These are phyloP conservation scores for Nephotettix cincticeps DNA, from an alignment of 1,140 invertebrate species.

Conservation along the genomic window DNA sequence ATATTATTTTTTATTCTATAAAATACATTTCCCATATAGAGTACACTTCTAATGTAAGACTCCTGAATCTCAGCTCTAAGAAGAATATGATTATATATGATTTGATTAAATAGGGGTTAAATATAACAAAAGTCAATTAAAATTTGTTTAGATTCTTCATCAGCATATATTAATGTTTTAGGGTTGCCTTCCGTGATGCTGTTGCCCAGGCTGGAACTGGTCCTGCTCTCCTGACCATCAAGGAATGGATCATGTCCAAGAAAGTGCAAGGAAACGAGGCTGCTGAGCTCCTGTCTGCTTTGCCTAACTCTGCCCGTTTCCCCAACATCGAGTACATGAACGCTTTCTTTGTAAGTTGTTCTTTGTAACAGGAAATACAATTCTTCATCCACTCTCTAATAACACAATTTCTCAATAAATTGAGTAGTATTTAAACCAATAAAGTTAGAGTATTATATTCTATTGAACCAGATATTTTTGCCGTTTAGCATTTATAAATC, in stretches of 20 bases:
- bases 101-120: too few species aligned
- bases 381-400: neutral
- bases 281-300: conserved; percentile 51
- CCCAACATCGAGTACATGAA: conserved; percentile 63
- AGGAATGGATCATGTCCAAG: conserved; percentile 56
- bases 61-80: too few species aligned
- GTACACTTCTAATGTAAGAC: neutral
- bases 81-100: too few species aligned
- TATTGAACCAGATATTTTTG: too few species aligned
- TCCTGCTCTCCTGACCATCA: conserved; percentile 59
- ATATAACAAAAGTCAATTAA: too few species aligned
- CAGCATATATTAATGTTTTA: conserved; percentile 24
- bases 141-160: too few species aligned
- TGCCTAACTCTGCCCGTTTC: conserved; percentile 53
- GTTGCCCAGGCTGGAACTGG: conserved; percentile 63
- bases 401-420: too few species aligned
- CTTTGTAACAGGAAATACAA: neutral
- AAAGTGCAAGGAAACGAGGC: conserved; percentile 57
- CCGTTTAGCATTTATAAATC: too few species aligned
- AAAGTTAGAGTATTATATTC: neutral
- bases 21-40: too few species aligned
- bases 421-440: neutral
- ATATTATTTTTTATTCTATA: neutral
- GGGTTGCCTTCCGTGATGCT: conserved; percentile 58
- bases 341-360: conserved; percentile 55